A percentile compares a stretch with the other conserved stretches of the same genome.
Conservation (phyloP, 2,113 vertebrate genomes). For the Isichthys henryi region DNA sequence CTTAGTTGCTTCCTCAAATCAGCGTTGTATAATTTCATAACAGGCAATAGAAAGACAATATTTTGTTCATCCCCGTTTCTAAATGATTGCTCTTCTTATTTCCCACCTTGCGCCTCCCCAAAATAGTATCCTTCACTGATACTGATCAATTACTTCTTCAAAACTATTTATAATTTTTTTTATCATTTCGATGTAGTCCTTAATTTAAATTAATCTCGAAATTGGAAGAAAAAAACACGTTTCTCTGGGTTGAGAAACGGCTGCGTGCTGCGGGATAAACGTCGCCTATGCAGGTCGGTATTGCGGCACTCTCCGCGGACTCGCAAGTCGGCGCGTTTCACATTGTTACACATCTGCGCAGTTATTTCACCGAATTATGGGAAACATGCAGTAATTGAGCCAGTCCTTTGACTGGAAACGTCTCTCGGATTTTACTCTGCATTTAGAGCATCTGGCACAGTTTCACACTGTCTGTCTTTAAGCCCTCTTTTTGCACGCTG, state of each 20-base stretch:
- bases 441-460: neutral
- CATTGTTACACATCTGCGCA: neutral
- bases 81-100: neutral
- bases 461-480: neutral
- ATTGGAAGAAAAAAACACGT: neutral
- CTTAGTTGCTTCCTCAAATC: neutral
- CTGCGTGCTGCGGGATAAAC: neutral
- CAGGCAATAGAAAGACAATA: neutral
- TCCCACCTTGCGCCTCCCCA: neutral
- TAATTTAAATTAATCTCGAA: neutral
- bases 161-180: neutral
- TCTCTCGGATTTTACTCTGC: neutral
- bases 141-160: neutral
- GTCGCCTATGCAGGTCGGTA: neutral
- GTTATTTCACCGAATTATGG: neutral
- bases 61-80: neutral
- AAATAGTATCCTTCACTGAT: neutral
- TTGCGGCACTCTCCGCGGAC: neutral
- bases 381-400: neutral
- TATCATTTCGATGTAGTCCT: neutral
- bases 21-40: neutral
- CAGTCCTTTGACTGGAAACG: neutral
- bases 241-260: neutral
- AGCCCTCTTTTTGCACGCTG: neutral
- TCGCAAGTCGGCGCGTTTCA: neutral